Evolutionary conservation across 2,797 vertebrate species (phyloP), one percentile per base, ranked within the genome.

Genomic region (Harpagifer antarcticus): DNA sequence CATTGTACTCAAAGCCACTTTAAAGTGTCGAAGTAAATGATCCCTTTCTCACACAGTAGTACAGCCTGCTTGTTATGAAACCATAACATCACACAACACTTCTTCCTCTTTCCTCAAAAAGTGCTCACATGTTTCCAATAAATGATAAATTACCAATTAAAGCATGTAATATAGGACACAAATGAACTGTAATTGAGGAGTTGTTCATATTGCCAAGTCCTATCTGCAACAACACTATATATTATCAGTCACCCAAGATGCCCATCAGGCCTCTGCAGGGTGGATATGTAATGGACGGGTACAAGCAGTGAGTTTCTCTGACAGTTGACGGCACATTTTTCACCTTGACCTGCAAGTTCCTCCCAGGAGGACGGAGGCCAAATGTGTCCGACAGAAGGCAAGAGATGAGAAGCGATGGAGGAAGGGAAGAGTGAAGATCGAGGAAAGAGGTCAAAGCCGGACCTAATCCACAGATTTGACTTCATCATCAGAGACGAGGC

Each of bases 391-490:
- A 74, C 43, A 60, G 68, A 70, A 66, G 71, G 64, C 56, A 55
- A 20, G 33, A 52, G 33, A 45, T 44, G 5, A 52, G 16, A 44
- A 13, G 44, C 16, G 74, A 31, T 0, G 47, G 65, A 76, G 43
- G 43, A 52, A 68, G 42, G 53, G 66, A 68, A 42, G 55, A 45
- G 47, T 5, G 4, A 62, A 37, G 44, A 63, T 2, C 16, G 61
- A 54, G 14, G 50, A 53, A 45, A 66, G 72, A 85, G 84, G 83
- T 86, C 78, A 86, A 67, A 73, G 40, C 49, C 31, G 0, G 55
- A 57, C 73, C 79, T 86, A 87, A 91, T 90, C 90, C 80, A 49
- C 69, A 82, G 82, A 89, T 90, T 83, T 83, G 67, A 84, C 78
- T 73, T 88, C 76, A 82, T 82, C 74, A 61, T 63, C 50, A 45